phyloP scores from a whole-genome alignment of 2,797 vertebrate genomes.

The Gambusia yucatana region DNA sequence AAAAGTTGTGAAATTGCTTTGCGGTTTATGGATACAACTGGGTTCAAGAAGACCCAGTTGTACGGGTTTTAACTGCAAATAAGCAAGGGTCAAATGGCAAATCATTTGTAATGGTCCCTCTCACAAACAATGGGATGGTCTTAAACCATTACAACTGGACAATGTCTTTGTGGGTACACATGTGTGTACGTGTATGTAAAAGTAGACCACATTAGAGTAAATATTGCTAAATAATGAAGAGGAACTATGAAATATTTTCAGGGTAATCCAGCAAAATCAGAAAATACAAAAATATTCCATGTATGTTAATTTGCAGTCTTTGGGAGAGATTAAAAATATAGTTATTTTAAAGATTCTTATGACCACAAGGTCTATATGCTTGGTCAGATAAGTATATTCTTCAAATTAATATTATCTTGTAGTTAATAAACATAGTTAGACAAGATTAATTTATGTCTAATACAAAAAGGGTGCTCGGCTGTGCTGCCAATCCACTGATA shows the following conservation, averaged over 20 bases:
- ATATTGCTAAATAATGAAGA: not conserved
- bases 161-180: not conserved
- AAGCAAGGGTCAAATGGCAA: too few relatives aligned
- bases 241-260: not conserved
- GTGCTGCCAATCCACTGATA: not conserved
- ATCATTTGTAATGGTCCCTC: too few relatives aligned
- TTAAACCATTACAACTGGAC: not conserved
- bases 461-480: not conserved
- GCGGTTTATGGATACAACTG: not conserved
- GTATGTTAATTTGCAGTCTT: not conserved
- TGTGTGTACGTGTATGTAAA: not conserved
- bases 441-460: not conserved
- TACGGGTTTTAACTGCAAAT: too few relatives aligned
- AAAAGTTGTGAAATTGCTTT: not conserved
- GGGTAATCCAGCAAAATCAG: not conserved
- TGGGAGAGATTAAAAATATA: not conserved
- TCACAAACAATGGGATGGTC: too few relatives aligned
- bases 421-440: too few relatives aligned
- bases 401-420: too few relatives aligned
- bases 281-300: not conserved
- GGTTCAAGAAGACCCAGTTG: too few relatives aligned
- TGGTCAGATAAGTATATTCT: not conserved
- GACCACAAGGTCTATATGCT: not conserved
- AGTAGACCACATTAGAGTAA: not conserved
- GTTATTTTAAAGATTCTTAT: not conserved